Evolutionary conservation across 2,888 invertebrate species (phyloP).

Genomic region (Caenorhabditis auriculariae): DNA sequence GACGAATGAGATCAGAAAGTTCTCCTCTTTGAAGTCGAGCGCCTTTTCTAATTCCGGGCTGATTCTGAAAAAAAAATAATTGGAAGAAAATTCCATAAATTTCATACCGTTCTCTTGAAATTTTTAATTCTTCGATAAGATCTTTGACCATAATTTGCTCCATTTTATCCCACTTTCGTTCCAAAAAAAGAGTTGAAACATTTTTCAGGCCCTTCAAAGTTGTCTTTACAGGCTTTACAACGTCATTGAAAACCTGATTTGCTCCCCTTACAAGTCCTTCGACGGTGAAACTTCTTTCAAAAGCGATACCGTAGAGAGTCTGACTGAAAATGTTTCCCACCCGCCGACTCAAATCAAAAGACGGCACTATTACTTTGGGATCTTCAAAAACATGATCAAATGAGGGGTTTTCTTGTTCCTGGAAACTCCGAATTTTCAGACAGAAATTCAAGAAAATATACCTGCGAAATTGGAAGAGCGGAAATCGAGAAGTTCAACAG

Average conservation of each 20-base stretch:
- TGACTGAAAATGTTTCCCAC: constrained; percentile 25
- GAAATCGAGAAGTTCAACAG: no score
- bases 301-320: constrained; percentile 23
- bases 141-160: constrained; percentile 19
- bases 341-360: constrained; percentile 30
- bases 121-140: constrained; percentile 12
- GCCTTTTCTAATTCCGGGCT: neutral
- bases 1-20: constrained; percentile 36
- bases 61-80: constrained; percentile 1
- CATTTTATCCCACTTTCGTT: constrained; percentile 24
- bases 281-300: constrained; percentile 30
- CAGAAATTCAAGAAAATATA: neutral
- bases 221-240: neutral
- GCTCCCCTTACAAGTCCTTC: constrained; percentile 39
- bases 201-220: constrained; percentile 13
- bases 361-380: constrained; percentile 25
- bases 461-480: neutral
- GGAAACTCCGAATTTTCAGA: neutral
- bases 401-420: neutral
- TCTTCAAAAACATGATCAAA: neutral
- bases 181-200: constrained; percentile 9
- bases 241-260: constrained; percentile 12
- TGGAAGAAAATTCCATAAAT: neutral
- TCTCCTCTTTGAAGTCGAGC: constrained; percentile 23
- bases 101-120: constrained; percentile 1